Evolutionary conservation across 2,888 invertebrate species (phyloP), one percentile per base, ranked within the genome.

Genomic region (Callimorpha dominula): DNA sequence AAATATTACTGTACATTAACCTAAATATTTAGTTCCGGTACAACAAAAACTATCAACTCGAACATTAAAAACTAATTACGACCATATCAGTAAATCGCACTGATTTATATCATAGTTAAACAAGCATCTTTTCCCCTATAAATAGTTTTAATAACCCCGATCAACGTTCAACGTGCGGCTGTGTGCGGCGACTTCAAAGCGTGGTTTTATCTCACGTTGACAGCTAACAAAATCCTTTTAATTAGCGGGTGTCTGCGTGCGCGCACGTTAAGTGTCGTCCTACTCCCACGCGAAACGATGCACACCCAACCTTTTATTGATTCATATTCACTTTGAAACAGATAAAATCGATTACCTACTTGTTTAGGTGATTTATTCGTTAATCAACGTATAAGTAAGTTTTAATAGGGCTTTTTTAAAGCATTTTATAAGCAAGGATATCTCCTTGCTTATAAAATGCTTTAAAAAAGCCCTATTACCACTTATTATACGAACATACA

Each of bases 151-250:
- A 82, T 82, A 82, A 81, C 83, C 82, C 75, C 72, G 80, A 82
- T 83, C 76, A 77, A 77, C 77, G 81, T 74, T 81, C 82, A 84
- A 83, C 82, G 82, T 81, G 81, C 81, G 78, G 76, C 76, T 78
- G 79, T 76, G 76, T 77, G 88, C 94, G 95, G 94, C 86, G 83
- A 81, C 86, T 81, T 94, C 89, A 95, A 95, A 94, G 91, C 79
- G 62, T 77, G 78, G 83, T 82, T 85, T 93, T 95, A 95, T 95
- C 95, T 92, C 84, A 78, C 86, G 91, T 92, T 95, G 95, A 95
- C 95, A 95, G 93, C 92, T 94, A 89, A 95, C 94, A 94, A 95
- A 95, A 94, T 94, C 94, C 94, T 94, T 95, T 95, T 95, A 95
- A 95, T 95, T 95, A 95, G 91, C 80, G 82, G 88, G 87, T 89